Evolutionary conservation across 2,113 vertebrate genomes (phyloP).

Genomic region (Corapipo altera): DNA sequence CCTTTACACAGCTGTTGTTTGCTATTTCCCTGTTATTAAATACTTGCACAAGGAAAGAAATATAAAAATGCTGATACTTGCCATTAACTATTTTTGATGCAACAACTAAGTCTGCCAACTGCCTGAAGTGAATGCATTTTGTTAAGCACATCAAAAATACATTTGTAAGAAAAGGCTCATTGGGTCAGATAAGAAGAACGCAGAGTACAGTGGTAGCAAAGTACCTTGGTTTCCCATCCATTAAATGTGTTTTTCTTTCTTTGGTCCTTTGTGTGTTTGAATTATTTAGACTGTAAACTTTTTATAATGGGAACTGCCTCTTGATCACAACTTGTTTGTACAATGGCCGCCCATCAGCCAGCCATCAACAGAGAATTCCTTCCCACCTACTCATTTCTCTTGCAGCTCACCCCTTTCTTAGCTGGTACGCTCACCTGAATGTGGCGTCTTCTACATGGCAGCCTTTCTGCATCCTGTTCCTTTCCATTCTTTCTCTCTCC

Average conservation of each 20-base stretch:
- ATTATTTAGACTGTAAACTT: slow-evolving; percentile 19
- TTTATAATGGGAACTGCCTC: background rate
- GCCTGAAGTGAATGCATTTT: slow-evolving; percentile 66
- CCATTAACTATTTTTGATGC: slow-evolving; percentile 70
- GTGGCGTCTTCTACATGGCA: background rate
- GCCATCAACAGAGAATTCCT: background rate
- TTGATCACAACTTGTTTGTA: background rate
- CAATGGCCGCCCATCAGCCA: background rate
- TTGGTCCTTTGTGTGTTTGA: background rate
- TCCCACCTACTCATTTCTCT: background rate
- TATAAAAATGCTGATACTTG: slow-evolving; percentile 71
- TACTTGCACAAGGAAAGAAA: slow-evolving; percentile 67
- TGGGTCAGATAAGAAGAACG: slow-evolving; percentile 37
- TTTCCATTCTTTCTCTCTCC: background rate
- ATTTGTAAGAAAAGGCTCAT: slow-evolving; percentile 41
- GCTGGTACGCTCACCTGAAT: background rate
- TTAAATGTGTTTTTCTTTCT: background rate
- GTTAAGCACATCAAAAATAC: slow-evolving; percentile 68
- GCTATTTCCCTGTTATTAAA: slow-evolving; percentile 69
- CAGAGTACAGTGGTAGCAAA: background rate
- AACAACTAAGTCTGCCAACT: slow-evolving; percentile 67
- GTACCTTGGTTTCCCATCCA: background rate
- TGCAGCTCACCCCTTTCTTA: background rate
- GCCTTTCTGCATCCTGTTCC: background rate
- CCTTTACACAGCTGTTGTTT: slow-evolving; percentile 71